Conservation (phyloP, 2,113 vertebrate genomes). For the Gadus macrocephalus region DNA sequence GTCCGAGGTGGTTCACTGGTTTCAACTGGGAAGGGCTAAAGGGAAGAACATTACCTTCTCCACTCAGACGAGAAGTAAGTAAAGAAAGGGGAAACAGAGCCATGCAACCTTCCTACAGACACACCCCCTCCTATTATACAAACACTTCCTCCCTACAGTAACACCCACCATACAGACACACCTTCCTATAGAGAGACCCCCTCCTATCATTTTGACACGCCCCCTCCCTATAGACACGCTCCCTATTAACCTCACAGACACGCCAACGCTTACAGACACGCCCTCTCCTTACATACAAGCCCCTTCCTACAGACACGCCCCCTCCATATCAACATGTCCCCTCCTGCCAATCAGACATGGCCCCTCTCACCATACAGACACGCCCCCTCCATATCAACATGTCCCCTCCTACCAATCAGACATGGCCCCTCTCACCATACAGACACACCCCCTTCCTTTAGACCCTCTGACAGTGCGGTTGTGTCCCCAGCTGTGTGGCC, state of each 20-base stretch:
- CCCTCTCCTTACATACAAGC: neutral
- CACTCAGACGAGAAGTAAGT: constrained; percentile 85
- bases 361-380: too few species aligned
- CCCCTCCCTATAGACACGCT: neutral
- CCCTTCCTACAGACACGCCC: too few species aligned
- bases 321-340: too few species aligned
- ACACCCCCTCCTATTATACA: neutral
- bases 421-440: neutral
- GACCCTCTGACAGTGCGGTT: neutral
- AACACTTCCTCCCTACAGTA: neutral
- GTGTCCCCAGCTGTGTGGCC: constrained; percentile 76
- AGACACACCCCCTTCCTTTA: neutral
- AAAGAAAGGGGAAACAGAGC: constrained; percentile 18
- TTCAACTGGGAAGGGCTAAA: constrained; percentile 92
- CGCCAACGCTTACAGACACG: neutral
- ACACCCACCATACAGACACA: neutral
- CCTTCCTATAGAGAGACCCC: neutral
- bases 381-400: too few species aligned
- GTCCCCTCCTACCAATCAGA: too few species aligned
- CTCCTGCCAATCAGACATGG: too few species aligned
- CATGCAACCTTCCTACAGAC: neutral
- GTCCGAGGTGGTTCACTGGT: constrained; percentile 84
- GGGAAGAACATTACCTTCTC: constrained; percentile 76
- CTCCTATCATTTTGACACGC: neutral
- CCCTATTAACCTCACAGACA: neutral